Evolutionary conservation across 2,888 invertebrate genomes (phyloP), one percentile per base, ranked within the genome.

Genomic region (Caenorhabditis afra): DNA sequence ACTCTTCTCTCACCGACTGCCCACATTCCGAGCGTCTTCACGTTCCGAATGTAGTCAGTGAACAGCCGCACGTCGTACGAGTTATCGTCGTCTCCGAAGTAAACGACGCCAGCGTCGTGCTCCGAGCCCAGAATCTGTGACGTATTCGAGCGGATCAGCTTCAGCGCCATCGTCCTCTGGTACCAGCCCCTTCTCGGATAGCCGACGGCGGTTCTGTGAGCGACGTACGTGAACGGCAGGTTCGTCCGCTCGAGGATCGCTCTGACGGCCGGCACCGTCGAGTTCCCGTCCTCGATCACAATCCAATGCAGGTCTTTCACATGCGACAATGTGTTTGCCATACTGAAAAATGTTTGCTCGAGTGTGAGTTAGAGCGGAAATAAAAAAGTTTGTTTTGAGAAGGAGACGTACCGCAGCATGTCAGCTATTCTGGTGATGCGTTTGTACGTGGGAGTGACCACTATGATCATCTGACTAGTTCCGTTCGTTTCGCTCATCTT

Each of bases 121-220:
- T 71, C 67, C 5, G 47, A 4, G 12, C 68, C 74, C 10, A 79
- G 59, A 23, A 79, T 68, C n/a, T 65, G 45, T 14, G 68, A 50
- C 4, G 59, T 71, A 44, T 86, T 79, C 1, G 78, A 62, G 14
- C 86, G 61, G 16, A 87, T 47, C 44, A 78, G 81, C 39, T 77
- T 74, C 29, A 87, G 47, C 5, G 86, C 87, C 58, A 75, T 66
- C 29, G 86, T 85, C 23, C 87, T 61, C 44, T 87, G 87, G 49
- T 81, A 85, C 87, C 87, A 87, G n/a, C 87, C 87, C 47, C 85
- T 67, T 61, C 85, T 82, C 41, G 85, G 85, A 65, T 85, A 85
- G 1, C 84, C 85, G 11, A 52, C 41, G 0, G 59, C 66, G 1
- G 85, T 85, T 47, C 73, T 79, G 29, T 71, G 75, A 5, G 83